These are phyloP conservation scores for Napeogenes sylphis DNA, from an alignment of 2,888 invertebrate genomes.

Conservation along the genomic window DNA sequence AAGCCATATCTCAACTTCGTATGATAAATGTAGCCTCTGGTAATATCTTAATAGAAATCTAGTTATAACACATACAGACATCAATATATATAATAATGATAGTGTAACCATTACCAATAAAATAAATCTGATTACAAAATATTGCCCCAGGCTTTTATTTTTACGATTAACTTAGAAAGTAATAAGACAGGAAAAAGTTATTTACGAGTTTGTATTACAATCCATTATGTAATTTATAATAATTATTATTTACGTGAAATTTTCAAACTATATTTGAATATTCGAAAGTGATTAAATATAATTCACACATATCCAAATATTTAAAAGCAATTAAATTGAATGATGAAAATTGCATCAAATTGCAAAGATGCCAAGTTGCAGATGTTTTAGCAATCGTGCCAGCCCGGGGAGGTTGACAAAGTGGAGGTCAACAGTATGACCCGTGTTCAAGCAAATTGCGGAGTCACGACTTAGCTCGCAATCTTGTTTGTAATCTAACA, in stretches of 20 bases:
- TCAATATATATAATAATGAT: not conserved
- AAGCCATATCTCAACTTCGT: not conserved
- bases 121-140: slow-evolving; percentile 2
- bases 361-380: not conserved
- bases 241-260: too few species aligned
- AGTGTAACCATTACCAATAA: slow-evolving; percentile 1
- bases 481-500: slow-evolving; percentile 24
- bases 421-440: slow-evolving; percentile 28
- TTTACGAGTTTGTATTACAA: not conserved
- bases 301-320: too few species aligned
- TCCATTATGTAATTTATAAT: too few species aligned
- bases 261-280: too few species aligned
- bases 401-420: slow-evolving; percentile 16
- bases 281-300: too few species aligned
- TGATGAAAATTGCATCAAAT: slow-evolving; percentile 8
- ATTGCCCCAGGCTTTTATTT: not conserved
- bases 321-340: not conserved
- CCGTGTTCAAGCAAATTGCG: slow-evolving; percentile 29
- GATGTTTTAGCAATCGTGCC: slow-evolving; percentile 1
- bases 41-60: not conserved
- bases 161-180: not conserved
- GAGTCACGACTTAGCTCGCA: slow-evolving; percentile 26
- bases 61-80: not conserved
- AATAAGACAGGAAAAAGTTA: not conserved
- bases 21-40: not conserved